Conservation (phyloP, 2,113 vertebrate species). For the Apodemus speciosus region DNA sequence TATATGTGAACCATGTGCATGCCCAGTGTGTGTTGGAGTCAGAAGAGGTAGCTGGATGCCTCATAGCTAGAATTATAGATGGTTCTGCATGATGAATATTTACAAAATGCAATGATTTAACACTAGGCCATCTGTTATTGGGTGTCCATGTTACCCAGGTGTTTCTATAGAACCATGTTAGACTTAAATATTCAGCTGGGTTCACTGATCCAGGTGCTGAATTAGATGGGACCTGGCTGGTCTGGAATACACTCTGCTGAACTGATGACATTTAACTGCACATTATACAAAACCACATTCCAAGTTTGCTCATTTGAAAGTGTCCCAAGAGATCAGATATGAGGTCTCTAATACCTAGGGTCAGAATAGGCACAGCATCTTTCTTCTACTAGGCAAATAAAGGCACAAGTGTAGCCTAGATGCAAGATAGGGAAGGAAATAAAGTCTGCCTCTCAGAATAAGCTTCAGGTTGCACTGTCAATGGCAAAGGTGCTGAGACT, state of each 20-base stretch:
- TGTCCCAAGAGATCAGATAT: not conserved
- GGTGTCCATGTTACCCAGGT: not conserved
- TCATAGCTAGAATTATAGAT: not conserved
- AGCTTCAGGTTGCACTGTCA: not conserved
- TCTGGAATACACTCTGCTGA: not conserved
- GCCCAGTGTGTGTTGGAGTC: not conserved
- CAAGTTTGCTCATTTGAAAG: not conserved
- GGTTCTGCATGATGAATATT: slow-evolving; percentile 7
- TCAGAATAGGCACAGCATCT: not conserved
- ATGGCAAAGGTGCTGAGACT: not conserved
- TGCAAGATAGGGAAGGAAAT: not conserved
- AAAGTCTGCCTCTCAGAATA: not conserved
- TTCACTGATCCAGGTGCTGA: not conserved
- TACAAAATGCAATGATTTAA: not conserved
- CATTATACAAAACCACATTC: not conserved
- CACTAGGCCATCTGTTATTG: not conserved
- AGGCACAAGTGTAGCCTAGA: not conserved
- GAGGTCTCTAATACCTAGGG: not conserved
- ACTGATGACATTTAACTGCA: not conserved
- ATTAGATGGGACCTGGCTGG: not conserved
- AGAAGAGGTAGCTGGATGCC: not conserved
- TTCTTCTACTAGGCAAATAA: not conserved
- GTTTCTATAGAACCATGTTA: not conserved
- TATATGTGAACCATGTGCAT: not conserved
- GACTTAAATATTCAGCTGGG: not conserved